Evolutionary conservation across 2,797 vertebrate species (phyloP), one percentile per base, ranked within the genome.

Genomic region (Xerus rutilus): DNA sequence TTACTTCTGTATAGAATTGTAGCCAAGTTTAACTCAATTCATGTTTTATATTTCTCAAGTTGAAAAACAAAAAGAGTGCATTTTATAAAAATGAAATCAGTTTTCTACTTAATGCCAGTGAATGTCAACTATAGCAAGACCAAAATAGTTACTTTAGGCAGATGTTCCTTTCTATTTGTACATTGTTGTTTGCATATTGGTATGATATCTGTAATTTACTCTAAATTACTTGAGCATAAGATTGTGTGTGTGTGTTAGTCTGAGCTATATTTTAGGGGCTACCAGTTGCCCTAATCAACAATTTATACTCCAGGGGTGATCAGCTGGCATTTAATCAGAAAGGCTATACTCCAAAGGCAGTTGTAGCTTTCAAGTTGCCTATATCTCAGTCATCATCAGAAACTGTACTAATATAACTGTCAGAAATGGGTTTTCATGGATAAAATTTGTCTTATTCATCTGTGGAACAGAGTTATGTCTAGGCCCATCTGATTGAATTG

Each of bases 381-480:
- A 5, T 57, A 69, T 81, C 43, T 88, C 77, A 76, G 0, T 85
- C 47, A 70, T 32, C 35, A 67, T 12, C 49, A 88, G 49, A 85
- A n/a, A 69, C 28, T 39, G 93, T 70, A 59, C 90, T 70, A 84
- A 52, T 32, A 47, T 77, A 72, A 74, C 39, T 18, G 18, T 82
- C 57, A 57, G 57, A 76, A 89, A 78, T 86, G 45, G 23, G 20
- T 77, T 89, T 95, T 90, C 70, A 70, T 12, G 43, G 65, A 49
- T 92, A 81, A 92, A 87, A 35, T 87, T 54, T 84, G 10, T 84
- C 72, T 93, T 81, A 45, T 69, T 73, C 79, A 86, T 91, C 59
- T 52, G 30, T 2, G 25, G 85, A 49, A 86, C 20, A 85, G 59
- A 78, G 17, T 28, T 82, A 73, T 82, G 49, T 59, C 69, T 9